Evolutionary conservation across 2,888 invertebrate genomes (phyloP), one percentile per base, ranked within the genome.

Genomic region (Platycnemis pennipes): DNA sequence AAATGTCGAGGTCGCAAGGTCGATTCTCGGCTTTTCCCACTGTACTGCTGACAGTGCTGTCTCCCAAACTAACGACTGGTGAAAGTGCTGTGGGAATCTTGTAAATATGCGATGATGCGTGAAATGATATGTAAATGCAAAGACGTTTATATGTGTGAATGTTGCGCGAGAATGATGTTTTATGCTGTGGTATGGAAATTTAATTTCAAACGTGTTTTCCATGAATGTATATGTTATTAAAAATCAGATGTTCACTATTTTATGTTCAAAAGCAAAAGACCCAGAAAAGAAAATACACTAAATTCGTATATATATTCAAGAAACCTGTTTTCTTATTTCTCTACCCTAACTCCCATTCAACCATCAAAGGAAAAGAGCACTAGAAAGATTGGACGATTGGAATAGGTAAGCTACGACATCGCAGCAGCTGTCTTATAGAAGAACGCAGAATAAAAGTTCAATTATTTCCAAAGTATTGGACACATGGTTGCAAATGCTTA

Each of bases 241-340:
- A 91, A 87, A 69, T 63, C 31, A 89, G 91, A 91, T 91, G 91
- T 91, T 91, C 63, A 91, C 91, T 91, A 91, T 91, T 91, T 91
- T 91, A 91, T 91, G 91, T 91, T 91, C 63, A 45, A 46, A 91
- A 91, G 63, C 63, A 91, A 91, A 91, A 63, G 63, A 26, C 44
- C 44, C 63, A 91, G n/a, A 91, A 91, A 63, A 63, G 91, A 63
- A 91, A 69, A 91, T 63, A 45, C 91, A 91, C 63, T 89, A 89
- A 91, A 91, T 63, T 91, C 91, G 77, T 63, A 63, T 91, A 91
- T 91, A 49, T 91, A 91, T 89, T 69, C 44, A 26, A 45, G 26
- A 89, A 63, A 69, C 91, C 37, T 91, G 63, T 1, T 37, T 91
- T 91, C 37, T 91, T 69, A 91, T 91, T 91, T 44, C 44, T 26